These are phyloP conservation scores for Apamea epomidion DNA, from an alignment of 2,888 invertebrate species.

Conservation along the genomic window DNA sequence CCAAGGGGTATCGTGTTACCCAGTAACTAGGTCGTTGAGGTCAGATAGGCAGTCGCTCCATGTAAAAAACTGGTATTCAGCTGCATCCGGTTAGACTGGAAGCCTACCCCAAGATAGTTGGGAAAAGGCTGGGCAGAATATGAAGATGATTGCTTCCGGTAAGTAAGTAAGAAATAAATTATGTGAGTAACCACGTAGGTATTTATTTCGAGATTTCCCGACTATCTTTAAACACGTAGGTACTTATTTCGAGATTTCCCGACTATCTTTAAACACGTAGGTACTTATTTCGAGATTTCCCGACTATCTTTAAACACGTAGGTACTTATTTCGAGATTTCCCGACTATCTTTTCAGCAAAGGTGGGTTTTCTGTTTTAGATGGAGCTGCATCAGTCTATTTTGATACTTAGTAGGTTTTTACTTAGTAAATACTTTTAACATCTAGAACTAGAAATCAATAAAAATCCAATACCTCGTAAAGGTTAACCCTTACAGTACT, in stretches of 20 bases:
- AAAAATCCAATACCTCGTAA: neutral
- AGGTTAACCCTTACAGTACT: neutral
- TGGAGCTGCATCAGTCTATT: neutral
- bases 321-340: neutral
- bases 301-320: neutral
- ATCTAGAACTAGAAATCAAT: neutral
- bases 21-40: neutral
- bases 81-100: neutral
- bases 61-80: neutral
- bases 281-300: neutral
- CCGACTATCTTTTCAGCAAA: neutral
- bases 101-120: neutral
- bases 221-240: neutral
- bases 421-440: neutral
- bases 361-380: neutral
- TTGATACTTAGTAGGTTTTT: neutral
- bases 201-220: neutral
- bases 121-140: neutral
- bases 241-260: neutral
- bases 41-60: neutral
- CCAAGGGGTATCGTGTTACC: neutral
- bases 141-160: too few species aligned
- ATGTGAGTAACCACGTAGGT: neutral
- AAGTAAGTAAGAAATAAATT: neutral
- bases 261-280: neutral